Conservation (phyloP, 2,797 vertebrate genomes). For the Furcifer pardalis region DNA sequence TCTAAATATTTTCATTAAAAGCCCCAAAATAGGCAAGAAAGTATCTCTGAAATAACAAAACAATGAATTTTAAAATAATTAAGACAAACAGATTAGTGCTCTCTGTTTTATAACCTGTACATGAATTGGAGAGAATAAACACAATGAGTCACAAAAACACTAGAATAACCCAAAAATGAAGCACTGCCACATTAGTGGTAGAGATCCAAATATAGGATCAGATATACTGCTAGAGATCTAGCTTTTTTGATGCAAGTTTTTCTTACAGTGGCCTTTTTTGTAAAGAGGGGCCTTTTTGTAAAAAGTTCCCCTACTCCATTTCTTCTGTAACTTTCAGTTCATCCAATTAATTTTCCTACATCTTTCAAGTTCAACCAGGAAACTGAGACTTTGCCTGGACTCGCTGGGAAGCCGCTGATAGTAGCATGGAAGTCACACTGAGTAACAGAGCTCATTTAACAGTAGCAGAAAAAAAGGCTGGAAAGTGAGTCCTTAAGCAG, state of each 20-base stretch:
- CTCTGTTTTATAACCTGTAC: constrained; percentile 44
- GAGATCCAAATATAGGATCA: constrained; percentile 3
- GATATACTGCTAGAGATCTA: constrained; percentile 17
- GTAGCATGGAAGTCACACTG: constrained; percentile 10
- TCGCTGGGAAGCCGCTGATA: constrained; percentile 26
- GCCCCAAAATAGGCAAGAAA: constrained; percentile 34
- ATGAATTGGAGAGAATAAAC: neutral
- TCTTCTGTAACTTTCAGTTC: constrained; percentile 43
- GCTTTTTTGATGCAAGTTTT: constrained; percentile 28
- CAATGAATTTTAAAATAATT: constrained; percentile 19
- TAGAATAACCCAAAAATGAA: constrained; percentile 20
- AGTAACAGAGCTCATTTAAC: constrained; percentile 3
- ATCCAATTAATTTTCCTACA: constrained; percentile 57
- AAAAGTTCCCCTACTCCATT: constrained; percentile 1
- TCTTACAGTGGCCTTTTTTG: constrained; percentile 47
- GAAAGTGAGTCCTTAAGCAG: constrained; percentile 21
- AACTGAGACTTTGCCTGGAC: constrained; percentile 18
- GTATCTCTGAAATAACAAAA: constrained; percentile 15
- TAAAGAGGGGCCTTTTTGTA: constrained; percentile 35
- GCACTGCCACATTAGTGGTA: constrained; percentile 9
- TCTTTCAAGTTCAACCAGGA: constrained; percentile 54
- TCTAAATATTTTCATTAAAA: neutral
- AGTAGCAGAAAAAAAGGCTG: neutral
- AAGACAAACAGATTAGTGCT: constrained; percentile 9
- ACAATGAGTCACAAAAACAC: no score